phyloP scores from a whole-genome alignment of 2,797 vertebrate species.

The Amblyopsis hoosieri region DNA sequence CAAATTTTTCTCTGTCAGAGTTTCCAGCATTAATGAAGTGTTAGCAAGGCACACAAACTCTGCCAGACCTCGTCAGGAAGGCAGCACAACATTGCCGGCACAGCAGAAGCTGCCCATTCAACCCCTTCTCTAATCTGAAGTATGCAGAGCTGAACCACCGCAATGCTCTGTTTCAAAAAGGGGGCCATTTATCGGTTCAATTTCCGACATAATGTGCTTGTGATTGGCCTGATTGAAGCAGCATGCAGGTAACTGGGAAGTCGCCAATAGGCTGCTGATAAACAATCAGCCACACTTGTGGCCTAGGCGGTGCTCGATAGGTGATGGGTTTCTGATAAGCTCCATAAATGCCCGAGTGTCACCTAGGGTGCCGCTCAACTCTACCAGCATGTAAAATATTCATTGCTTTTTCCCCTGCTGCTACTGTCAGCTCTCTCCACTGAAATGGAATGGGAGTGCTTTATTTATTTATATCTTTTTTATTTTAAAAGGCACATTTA shows the following conservation, averaged over 20 bases:
- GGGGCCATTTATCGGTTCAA: slow-evolving; percentile 48
- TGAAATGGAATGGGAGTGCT: slow-evolving; percentile 61
- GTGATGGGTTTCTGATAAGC: slow-evolving; percentile 71
- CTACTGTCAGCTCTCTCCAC: slow-evolving; percentile 41
- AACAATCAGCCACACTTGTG: slow-evolving; percentile 64
- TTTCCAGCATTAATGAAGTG: not conserved
- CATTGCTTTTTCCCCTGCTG: slow-evolving; percentile 59
- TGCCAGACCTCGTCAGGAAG: slow-evolving; percentile 39
- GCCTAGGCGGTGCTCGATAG: slow-evolving; percentile 38
- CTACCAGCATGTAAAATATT: slow-evolving; percentile 75
- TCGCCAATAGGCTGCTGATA: slow-evolving; percentile 55
- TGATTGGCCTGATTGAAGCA: slow-evolving; percentile 56
- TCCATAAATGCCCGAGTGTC: slow-evolving; percentile 58
- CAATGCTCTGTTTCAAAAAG: slow-evolving; percentile 41
- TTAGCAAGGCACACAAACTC: slow-evolving; percentile 23
- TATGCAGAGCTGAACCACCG: slow-evolving; percentile 32
- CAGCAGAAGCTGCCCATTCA: slow-evolving; percentile 16
- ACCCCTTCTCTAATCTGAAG: slow-evolving; percentile 28
- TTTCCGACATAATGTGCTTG: slow-evolving; percentile 45
- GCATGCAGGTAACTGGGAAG: slow-evolving; percentile 36
- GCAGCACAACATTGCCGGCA: slow-evolving; percentile 16
- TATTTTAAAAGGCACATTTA: slow-evolving; percentile 42
- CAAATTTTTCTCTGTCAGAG: not conserved
- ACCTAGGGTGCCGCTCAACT: slow-evolving; percentile 57
- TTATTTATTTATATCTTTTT: slow-evolving; percentile 33